phyloP scores from a whole-genome alignment of 2,113 vertebrate species.

The Ramphastos sulfuratus region DNA sequence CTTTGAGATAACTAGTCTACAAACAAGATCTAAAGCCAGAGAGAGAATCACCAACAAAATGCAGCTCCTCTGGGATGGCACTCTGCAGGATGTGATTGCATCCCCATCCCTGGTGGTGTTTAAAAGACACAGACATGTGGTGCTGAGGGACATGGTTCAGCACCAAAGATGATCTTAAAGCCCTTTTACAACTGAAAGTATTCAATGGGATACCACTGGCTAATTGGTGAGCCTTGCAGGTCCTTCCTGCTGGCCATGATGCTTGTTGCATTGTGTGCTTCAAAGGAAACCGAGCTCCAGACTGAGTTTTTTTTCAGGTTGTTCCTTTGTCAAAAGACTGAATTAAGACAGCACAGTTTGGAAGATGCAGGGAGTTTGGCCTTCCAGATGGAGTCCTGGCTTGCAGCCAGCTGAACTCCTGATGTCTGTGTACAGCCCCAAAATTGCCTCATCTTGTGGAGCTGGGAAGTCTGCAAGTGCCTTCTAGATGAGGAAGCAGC shows the following conservation, averaged over 20 bases:
- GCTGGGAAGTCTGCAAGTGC: neutral
- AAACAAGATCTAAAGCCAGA: neutral
- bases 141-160: too few species aligned
- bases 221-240: neutral
- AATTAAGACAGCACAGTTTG: neutral
- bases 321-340: neutral
- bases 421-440: neutral
- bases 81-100: too few species aligned
- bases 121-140: too few species aligned
- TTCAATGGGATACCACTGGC: neutral
- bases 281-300: fast-evolving
- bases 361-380: neutral
- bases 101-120: too few species aligned
- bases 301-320: fast-evolving
- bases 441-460: neutral
- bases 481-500: neutral
- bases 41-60: neutral
- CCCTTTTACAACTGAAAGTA: too few species aligned
- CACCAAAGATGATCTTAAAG: too few species aligned
- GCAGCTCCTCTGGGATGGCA: neutral
- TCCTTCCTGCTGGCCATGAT: neutral
- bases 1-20: neutral
- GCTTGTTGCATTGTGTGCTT: neutral
- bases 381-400: neutral
- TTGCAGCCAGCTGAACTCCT: neutral